These are phyloP conservation scores for Pristiophorus japonicus DNA, from an alignment of 2,113 vertebrate species.

Conservation along the genomic window DNA sequence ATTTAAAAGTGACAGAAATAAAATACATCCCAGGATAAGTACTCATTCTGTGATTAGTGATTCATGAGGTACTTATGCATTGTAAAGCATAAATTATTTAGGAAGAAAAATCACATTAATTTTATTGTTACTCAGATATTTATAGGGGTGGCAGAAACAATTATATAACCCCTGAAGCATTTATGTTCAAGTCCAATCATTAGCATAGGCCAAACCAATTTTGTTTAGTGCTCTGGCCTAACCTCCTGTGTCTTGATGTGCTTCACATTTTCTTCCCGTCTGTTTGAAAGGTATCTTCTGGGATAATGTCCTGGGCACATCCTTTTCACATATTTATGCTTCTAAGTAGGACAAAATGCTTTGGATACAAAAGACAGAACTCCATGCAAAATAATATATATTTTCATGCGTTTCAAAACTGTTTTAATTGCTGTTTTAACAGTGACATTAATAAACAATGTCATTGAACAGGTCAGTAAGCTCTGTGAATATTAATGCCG, in stretches of 20 bases:
- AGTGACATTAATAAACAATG: constrained; percentile 1
- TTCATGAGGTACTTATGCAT: constrained; percentile 37
- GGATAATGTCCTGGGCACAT: neutral
- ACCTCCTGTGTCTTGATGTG: constrained; percentile 9
- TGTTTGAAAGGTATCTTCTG: neutral
- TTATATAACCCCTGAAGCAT: constrained; percentile 37
- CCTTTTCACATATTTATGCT: neutral
- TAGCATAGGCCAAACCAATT: constrained; percentile 31
- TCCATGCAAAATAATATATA: neutral
- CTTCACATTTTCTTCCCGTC: neutral
- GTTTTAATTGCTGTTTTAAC: constrained; percentile 24
- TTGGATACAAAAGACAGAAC: neutral
- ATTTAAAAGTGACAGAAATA: constrained; percentile 38
- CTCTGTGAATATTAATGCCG: constrained; percentile 19
- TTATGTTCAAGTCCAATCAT: constrained; percentile 32
- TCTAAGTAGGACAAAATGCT: neutral
- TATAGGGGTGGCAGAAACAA: constrained; percentile 38
- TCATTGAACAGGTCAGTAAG: neutral
- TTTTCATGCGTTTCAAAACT: neutral
- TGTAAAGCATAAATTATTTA: constrained; percentile 36
- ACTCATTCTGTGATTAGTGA: constrained; percentile 37
- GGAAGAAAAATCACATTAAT: constrained; percentile 38
- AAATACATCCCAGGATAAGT: constrained; percentile 36
- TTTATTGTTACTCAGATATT: constrained; percentile 38
- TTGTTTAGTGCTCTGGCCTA: constrained; percentile 25